Evolutionary conservation across 2,797 vertebrate genomes (phyloP), one percentile per base, ranked within the genome.

Genomic region (Crocodylus rhombifer): DNA sequence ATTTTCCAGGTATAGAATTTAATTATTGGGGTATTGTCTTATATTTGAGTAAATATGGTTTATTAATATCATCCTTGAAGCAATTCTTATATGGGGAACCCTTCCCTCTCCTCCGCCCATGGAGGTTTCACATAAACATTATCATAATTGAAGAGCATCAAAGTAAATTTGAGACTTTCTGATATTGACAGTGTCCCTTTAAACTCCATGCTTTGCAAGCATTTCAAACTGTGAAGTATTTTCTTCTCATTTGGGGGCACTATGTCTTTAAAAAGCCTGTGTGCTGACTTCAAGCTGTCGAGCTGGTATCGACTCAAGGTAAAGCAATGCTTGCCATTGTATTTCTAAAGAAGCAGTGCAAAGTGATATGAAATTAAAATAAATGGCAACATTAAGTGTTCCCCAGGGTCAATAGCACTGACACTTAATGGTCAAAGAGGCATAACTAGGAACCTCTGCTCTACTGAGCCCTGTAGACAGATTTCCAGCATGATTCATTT

Each of bases 301-400:
- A 78, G 92, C 42, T 92, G 80, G 14, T 95, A 96, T 94, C 96
- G 97, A 95, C 94, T 93, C 93, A 96, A 95, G 25, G 91, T 88
- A 96, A 95, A 95, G 91, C 86, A 86, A 93, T 60, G 75, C 88
- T 75, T 90, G 71, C 93, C 97, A 96, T 96, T 90, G 84, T 87
- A 94, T 96, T 97, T 97, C 94, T 95, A 96, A 97, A 94, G 94
- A 93, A 95, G 78, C 3, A 1, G 87, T 76, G 85, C 86, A 92
- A 95, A 97, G 96, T 93, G 11, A 95, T 96, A 94, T 77, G 79
- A 95, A 96, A 97, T 97, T 95, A 96, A 95, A 96, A 96, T 80
- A 93, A 90, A 97, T 92, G 62, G 89, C 94, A 85, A 90, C 93
- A 93, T 93, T 93, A 94, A 96, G 86, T 75, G 86, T n/a, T 96